Percentiles rank a stretch among this genome's conserved stretches.
phyloP scores from a whole-genome alignment of 2,888 invertebrate genomes.

The Drosophila incognita region DNA sequence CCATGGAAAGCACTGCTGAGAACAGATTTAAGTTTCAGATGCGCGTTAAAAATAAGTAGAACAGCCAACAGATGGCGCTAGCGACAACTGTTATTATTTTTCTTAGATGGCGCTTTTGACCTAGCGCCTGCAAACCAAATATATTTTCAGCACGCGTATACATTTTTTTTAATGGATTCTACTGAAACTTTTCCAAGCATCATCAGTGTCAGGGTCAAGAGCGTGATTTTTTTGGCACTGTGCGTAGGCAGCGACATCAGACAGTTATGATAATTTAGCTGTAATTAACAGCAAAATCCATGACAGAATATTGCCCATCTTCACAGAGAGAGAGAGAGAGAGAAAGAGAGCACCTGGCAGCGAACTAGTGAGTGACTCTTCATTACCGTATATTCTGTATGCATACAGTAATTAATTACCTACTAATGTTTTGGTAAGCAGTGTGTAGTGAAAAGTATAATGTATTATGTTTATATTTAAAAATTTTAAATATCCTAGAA shows the following conservation, averaged over 20 bases:
- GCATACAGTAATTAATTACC: neutral
- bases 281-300: conserved; percentile 35
- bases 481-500: neutral
- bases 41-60: rapidly evolving
- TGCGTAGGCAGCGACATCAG: conserved; percentile 22
- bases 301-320: conserved; percentile 17
- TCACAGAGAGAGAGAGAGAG: neutral
- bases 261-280: conserved; percentile 21
- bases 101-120: conserved; percentile 25
- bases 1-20: neutral
- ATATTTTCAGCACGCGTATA: neutral
- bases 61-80: conserved; percentile 26
- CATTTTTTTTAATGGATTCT: neutral
- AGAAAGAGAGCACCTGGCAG: neutral
- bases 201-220: conserved; percentile 65
- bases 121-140: conserved; percentile 1
- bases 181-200: neutral
- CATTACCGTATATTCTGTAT: neutral
- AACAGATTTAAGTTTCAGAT: neutral
- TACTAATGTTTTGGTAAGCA: neutral
- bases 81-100: rapidly evolving
- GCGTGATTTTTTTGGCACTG: conserved; percentile 11
- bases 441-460: neutral
- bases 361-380: neutral
- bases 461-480: neutral